These are phyloP conservation scores for Synergus itoensis DNA, from an alignment of 2,888 invertebrate species.

Conservation along the genomic window DNA sequence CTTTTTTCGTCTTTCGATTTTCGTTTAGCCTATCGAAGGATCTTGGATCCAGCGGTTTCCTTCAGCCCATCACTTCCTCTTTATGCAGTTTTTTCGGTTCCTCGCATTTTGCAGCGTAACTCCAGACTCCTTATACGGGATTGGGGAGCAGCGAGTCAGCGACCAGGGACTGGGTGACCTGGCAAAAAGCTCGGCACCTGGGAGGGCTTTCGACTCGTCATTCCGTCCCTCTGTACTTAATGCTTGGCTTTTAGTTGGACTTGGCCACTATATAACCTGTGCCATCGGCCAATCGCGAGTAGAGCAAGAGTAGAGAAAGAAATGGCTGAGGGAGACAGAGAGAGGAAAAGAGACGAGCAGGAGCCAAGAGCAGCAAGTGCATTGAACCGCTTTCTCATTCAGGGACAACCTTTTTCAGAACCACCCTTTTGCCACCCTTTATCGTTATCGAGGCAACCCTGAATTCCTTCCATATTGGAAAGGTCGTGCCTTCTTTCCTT, in stretches of 20 bases:
- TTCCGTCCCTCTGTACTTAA: constrained; percentile 35
- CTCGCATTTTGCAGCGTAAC: constrained; percentile 30
- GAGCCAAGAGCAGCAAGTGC: constrained; percentile 47
- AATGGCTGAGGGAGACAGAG: constrained; percentile 42
- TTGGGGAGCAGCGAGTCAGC: constrained; percentile 13
- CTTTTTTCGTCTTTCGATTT: background rate
- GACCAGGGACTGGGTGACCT: background rate
- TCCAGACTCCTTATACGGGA: constrained; percentile 28
- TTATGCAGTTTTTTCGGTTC: constrained; percentile 35
- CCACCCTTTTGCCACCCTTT: background rate
- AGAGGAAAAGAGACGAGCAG: constrained; percentile 45
- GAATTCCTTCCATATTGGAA: background rate
- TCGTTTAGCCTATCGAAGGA: constrained; percentile 17
- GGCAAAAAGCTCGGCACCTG: constrained; percentile 46
- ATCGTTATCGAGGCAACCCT: background rate
- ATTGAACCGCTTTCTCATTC: constrained; percentile 56
- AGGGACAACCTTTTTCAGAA: constrained; percentile 29
- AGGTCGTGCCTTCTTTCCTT: background rate
- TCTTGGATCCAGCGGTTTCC: constrained; percentile 9
- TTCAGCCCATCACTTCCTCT: constrained; percentile 35
- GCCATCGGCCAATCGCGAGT: constrained; percentile 44
- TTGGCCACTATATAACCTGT: constrained; percentile 45
- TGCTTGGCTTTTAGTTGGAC: constrained; percentile 43
- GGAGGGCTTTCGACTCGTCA: constrained; percentile 46
- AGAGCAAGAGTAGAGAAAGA: constrained; percentile 38